These are phyloP conservation scores for Stegana nigrithorax DNA, from an alignment of 2,888 invertebrate species.

Conservation along the genomic window DNA sequence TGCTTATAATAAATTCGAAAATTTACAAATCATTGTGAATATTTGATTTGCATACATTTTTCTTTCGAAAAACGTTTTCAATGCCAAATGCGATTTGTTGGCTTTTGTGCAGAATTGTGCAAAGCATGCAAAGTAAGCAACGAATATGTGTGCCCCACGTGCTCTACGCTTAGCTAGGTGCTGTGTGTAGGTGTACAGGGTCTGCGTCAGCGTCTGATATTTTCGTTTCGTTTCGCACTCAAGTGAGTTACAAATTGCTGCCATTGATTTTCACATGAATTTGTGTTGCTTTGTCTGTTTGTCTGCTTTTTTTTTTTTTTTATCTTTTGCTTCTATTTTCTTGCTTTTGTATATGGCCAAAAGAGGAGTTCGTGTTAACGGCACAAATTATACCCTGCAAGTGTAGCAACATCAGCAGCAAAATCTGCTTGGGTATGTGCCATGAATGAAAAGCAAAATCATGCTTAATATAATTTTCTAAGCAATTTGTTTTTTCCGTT, in stretches of 20 bases:
- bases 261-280: conserved; percentile 37
- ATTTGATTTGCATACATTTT: conserved; percentile 53
- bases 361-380: too few species aligned
- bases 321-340: neutral
- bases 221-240: conserved; percentile 48
- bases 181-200: conserved; percentile 23
- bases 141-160: too few species aligned
- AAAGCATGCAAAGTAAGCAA: too few species aligned
- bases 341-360: neutral
- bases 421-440: too few species aligned
- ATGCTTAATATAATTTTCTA: too few species aligned
- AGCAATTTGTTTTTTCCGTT: too few species aligned
- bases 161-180: too few species aligned
- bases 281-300: neutral
- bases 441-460: too few species aligned
- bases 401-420: too few species aligned
- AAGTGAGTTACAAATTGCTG: conserved; percentile 55
- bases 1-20: conserved; percentile 48
- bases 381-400: too few species aligned
- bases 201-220: conserved; percentile 32
- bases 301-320: neutral
- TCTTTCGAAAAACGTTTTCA: conserved; percentile 22
- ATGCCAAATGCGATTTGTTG: conserved; percentile 12
- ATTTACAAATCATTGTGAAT: conserved; percentile 57
- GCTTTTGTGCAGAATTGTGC: neutral